Base-by-base conservation (phyloP, 2,888 invertebrate genomes). In the Isoperla grammatica region DNA sequence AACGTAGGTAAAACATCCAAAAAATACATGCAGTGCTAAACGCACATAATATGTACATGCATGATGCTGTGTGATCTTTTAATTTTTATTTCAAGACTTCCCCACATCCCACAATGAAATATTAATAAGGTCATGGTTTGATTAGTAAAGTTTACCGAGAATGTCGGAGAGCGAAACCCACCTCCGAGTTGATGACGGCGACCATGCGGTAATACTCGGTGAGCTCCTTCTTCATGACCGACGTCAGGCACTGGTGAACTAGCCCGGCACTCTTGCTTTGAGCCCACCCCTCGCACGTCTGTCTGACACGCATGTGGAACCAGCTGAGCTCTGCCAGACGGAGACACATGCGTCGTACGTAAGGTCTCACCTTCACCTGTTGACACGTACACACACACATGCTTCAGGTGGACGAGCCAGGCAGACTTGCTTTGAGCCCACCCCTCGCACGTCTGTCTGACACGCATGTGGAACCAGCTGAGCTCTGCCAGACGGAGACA, bases 121-220 rank as follows among this genome's bases (percentile, higher is more conserved):
- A n/a, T n/a, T n/a, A n/a, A n/a, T n/a, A n/a, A n/a, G n/a, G n/a
- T n/a, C n/a, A n/a, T n/a, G n/a, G n/a, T n/a, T n/a, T n/a, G n/a
- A n/a, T n/a, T n/a, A n/a, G n/a, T n/a, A n/a, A n/a, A n/a, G n/a
- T n/a, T n/a, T n/a, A n/a, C n/a, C n/a, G n/a, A n/a, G n/a, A n/a
- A n/a, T n/a, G n/a, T n/a, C n/a, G n/a, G n/a, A n/a, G n/a, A 29
- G 29, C 29, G 29, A 1, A 13, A 68, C 75, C 76, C 69, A 93
- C 88, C 81, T 91, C 89, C 57, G 92, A 88, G 73, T 95, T 93
- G 56, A 96, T 77, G 56, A 90, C 77, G 1, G 95, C 93, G 60
- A 97, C 83, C 67, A 93, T 84, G 65, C 92, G 83, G 73, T 94
- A 95, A 75, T 92, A 96, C 70, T 90, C 88, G 0, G 87, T 87